Base-by-base conservation (phyloP, 1,140 invertebrate species). In the Charaxes varanes region DNA sequence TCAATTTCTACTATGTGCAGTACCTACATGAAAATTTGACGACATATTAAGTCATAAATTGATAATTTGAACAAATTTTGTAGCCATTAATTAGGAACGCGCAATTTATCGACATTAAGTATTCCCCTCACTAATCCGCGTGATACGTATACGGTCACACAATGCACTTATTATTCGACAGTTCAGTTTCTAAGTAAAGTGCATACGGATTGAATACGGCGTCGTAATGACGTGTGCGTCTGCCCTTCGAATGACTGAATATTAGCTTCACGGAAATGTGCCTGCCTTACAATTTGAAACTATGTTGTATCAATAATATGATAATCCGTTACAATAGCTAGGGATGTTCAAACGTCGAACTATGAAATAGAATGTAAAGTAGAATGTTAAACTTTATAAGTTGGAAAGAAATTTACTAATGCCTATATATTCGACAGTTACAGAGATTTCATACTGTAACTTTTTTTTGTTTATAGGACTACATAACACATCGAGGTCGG, bases 121-220 rank as follows among this genome's bases (percentile, higher is more conserved):
- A 79, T 81, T 81, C 77, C 52, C 67, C 52, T 81, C 77, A 82
- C 74, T 82, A 82, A 79, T 79, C 74, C 69, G 31, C 32, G 37
- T 58, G 65, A 60, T 68, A 64, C 77, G 54, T 73, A 77, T 79
- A 71, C 61, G 74, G 74, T 62, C 60, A 63, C 71, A 79, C 78
- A 82, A 78, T 82, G 78, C 74, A 79, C 71, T 82, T 82, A 69
- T 82, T 82, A 79, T 82, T 82, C 73, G 72, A 63, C 74, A 76
- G 78, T 79, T 67, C 69, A 53, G 57, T 68, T 82, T 82, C 78
- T 82, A 73, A 79, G 78, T 79, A 82, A 82, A 82, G 55, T 78
- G 73, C 73, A 77, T 76, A 67, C 59, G 57, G 56, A 58, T 61
- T 68, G 64, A 62, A 73, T 73, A 64, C 66, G 50, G 57, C 56